Conservation (phyloP, 2,113 vertebrate genomes). For the Lipophrys pholis region DNA sequence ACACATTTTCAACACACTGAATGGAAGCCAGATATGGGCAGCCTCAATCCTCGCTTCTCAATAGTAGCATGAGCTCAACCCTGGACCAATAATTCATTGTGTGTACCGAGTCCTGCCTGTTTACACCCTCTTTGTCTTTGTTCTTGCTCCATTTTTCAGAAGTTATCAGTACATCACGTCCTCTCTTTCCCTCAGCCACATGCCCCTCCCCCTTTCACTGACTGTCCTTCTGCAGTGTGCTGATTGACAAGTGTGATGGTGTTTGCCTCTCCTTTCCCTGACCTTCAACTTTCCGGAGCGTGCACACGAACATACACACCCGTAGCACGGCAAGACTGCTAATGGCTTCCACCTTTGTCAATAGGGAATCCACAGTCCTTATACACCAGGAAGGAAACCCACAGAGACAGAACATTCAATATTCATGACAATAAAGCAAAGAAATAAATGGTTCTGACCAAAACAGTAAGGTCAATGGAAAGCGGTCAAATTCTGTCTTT, state of each 20-base stretch:
- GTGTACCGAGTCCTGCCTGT: slow-evolving; percentile 27
- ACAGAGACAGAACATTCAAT: slow-evolving; percentile 24
- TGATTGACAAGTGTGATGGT: slow-evolving; percentile 74
- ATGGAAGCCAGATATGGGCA: no score
- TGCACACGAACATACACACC: slow-evolving; percentile 42
- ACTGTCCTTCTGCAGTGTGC: slow-evolving; percentile 6
- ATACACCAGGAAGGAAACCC: slow-evolving; percentile 25
- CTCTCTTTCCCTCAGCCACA: slow-evolving; percentile 8
- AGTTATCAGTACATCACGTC: slow-evolving; percentile 14
- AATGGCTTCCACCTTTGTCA: slow-evolving; percentile 65
- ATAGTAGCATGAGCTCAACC: background rate
- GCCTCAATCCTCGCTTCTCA: background rate
- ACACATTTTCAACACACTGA: no score
- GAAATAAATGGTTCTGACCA: background rate
- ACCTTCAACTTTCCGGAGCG: slow-evolving; percentile 73
- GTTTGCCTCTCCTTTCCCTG: slow-evolving; percentile 71
- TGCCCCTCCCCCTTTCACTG: background rate
- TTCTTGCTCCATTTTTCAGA: background rate
- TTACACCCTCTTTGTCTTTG: background rate
- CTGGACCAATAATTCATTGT: slow-evolving; percentile 57
- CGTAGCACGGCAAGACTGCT: slow-evolving; percentile 56
- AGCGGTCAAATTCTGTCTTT: background rate
- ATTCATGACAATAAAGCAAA: slow-evolving; percentile 30
- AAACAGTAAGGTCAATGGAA: background rate
- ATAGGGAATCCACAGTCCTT: slow-evolving; percentile 45